Base-by-base conservation (phyloP, 2,888 invertebrate genomes). In the Alloplasta piceator region DNA sequence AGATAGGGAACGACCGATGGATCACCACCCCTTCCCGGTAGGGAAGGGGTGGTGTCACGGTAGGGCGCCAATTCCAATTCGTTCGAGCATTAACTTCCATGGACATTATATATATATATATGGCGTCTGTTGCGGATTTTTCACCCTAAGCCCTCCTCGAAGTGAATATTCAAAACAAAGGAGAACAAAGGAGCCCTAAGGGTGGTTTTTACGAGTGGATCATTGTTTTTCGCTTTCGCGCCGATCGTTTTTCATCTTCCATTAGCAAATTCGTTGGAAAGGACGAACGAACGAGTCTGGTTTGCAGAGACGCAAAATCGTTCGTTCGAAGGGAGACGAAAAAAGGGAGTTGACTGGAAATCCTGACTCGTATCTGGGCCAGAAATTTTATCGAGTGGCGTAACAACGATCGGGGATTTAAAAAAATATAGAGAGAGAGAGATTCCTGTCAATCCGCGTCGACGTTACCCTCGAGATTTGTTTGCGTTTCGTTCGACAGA, bases 61-160 rank as follows among this genome's bases (percentile, higher is more conserved):
- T 56, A 72, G 76, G 80, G 70, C 68, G 77, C 81, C 81, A 78
- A 74, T 82, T 78, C 85, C 84, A 84, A 85, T 85, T 84, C 83
- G 85, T 85, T 83, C 74, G 82, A 78, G 86, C 82, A 85, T 85
- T 82, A 86, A 86, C 85, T 84, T 84, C 77, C 79, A 80, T 26
- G 84, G 74, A 74, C 66, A 58, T 76, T n/a, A n/a, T 26, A 3
- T 2, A 26, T 26, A 26, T 26, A 26, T 26, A 26, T 26, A 26
- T 26, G 6, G 52, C 12, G 52, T 66, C 74, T 50, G 74, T 60
- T 74, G 55, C 39, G 56, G 66, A 74, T 74, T 74, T 66, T 55
- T 67, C 50, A 26, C 48, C 10, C 64, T 16, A 36, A 1, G 14
- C 46, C 16, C 38, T 56, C 46, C 10, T 26, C 6, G 26, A 7